Conservation (phyloP, 1,140 invertebrate species). For the Arctopsyche grandis region DNA sequence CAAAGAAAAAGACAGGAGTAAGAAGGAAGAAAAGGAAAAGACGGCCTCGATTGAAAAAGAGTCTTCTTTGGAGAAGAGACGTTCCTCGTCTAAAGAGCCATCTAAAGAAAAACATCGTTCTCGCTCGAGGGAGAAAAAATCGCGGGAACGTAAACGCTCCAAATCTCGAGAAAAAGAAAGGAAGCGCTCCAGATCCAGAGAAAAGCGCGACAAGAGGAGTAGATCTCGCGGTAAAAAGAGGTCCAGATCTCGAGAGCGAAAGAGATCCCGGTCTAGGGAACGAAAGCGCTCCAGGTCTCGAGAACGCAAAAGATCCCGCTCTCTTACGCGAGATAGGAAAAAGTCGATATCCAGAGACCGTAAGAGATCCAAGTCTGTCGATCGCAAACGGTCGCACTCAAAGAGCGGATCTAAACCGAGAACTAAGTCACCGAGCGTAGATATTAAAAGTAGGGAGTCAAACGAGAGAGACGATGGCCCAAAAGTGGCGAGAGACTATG, state of each 20-base stretch:
- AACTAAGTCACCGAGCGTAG: conserved; percentile 49
- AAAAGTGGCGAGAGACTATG: conserved; percentile 49
- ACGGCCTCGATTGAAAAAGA: conserved; percentile 55
- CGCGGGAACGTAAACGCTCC: conserved; percentile 61
- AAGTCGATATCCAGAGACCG: conserved; percentile 62
- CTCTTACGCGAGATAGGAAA: conserved; percentile 62
- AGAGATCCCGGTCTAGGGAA: conserved; percentile 63
- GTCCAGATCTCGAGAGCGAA: conserved; percentile 62
- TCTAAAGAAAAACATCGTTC: conserved; percentile 49
- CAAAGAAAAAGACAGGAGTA: conserved; percentile 60
- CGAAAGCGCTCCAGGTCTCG: conserved; percentile 61
- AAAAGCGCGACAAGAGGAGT: conserved; percentile 58
- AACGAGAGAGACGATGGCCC: conserved; percentile 44
- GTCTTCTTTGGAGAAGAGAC: conserved; percentile 50
- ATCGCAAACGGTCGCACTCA: conserved; percentile 60
- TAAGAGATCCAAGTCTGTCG: conserved; percentile 61
- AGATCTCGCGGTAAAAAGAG: conserved; percentile 61
- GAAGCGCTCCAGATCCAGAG: conserved; percentile 61
- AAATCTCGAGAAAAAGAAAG: conserved; percentile 67
- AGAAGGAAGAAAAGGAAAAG: conserved; percentile 60
- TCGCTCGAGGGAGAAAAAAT: conserved; percentile 54
- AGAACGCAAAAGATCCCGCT: conserved; percentile 60
- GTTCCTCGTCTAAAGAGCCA: conserved; percentile 47
- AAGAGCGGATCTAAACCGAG: conserved; percentile 55
- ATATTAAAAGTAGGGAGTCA: conserved; percentile 36